phyloP scores from a whole-genome alignment of 2,888 invertebrate species.

The Romanomermis culicivorax region DNA sequence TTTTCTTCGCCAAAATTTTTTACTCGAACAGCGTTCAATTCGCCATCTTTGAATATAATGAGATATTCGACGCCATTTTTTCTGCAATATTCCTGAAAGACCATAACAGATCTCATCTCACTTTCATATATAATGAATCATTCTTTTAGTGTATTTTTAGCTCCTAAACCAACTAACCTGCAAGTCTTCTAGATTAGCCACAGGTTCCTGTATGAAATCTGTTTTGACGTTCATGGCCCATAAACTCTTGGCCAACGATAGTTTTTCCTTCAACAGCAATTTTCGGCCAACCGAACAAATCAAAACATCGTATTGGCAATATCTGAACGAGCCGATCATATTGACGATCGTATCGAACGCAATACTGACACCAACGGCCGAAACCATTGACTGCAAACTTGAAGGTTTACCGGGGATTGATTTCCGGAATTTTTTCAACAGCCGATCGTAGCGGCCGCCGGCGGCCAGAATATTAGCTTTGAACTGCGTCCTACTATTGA shows the following conservation, averaged over 20 bases:
- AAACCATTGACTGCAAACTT: neutral
- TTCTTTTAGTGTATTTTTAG: too few relatives aligned
- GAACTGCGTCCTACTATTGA: too few relatives aligned
- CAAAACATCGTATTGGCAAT: constrained; percentile 37
- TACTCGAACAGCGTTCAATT: neutral
- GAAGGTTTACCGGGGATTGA: neutral
- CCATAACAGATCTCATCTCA: too few relatives aligned
- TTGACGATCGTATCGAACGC: constrained; percentile 53
- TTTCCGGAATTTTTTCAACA: constrained; percentile 36
- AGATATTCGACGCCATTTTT: constrained; percentile 5
- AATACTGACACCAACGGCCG: constrained; percentile 60
- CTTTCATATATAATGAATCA: too few relatives aligned
- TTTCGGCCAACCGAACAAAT: constrained; percentile 41
- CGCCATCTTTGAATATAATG: constrained; percentile 2
- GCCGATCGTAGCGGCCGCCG: constrained; percentile 67
- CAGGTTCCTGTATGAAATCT: constrained; percentile 39
- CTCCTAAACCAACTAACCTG: too few relatives aligned
- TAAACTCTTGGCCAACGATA: constrained; percentile 40
- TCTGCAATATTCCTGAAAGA: constrained; percentile 5
- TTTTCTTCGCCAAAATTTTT: neutral
- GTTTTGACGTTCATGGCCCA: constrained; percentile 50
- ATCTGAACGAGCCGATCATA: neutral
- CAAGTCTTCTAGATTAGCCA: constrained; percentile 14
- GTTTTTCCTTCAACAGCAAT: constrained; percentile 36
- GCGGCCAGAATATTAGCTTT: constrained; percentile 53